These are phyloP conservation scores for Nomada flava DNA, from an alignment of 2,888 invertebrate genomes.

Conservation along the genomic window DNA sequence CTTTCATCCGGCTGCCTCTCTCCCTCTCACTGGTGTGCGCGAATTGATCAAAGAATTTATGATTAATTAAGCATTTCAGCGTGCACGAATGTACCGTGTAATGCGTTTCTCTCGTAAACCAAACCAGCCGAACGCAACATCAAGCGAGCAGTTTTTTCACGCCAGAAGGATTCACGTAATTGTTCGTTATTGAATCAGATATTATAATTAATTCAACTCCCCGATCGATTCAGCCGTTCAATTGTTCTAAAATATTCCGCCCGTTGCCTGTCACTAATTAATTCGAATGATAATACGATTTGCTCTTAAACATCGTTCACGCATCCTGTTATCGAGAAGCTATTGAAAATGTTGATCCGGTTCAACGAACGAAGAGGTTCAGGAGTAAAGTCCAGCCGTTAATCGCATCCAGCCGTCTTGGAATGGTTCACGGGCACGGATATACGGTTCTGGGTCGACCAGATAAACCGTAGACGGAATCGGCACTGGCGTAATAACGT, in stretches of 20 bases:
- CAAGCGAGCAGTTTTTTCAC: neutral
- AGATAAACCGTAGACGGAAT: conserved; percentile 61
- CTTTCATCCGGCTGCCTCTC: conserved; percentile 4
- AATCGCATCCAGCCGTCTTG: neutral
- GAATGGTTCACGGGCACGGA: conserved; percentile 68
- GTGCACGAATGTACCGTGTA: neutral
- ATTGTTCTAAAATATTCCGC: neutral
- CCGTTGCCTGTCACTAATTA: neutral
- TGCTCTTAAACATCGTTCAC: too few species aligned
- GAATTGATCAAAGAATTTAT: neutral
- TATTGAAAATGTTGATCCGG: neutral
- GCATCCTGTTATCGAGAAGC: too few species aligned
- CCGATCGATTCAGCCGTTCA: neutral
- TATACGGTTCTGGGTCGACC: conserved; percentile 61
- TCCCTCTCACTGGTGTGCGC: neutral
- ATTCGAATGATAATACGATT: neutral
- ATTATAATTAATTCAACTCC: neutral
- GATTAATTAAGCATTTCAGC: conserved; percentile 28
- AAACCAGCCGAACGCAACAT: neutral
- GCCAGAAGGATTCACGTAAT: neutral
- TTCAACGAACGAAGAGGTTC: conserved; percentile 21
- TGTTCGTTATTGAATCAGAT: neutral
- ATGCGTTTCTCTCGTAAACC: neutral
- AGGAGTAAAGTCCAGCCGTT: neutral
- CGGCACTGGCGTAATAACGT: conserved; percentile 49